Base-by-base conservation (phyloP, 2,797 vertebrate genomes). In the Silurus lanzhouensis region DNA sequence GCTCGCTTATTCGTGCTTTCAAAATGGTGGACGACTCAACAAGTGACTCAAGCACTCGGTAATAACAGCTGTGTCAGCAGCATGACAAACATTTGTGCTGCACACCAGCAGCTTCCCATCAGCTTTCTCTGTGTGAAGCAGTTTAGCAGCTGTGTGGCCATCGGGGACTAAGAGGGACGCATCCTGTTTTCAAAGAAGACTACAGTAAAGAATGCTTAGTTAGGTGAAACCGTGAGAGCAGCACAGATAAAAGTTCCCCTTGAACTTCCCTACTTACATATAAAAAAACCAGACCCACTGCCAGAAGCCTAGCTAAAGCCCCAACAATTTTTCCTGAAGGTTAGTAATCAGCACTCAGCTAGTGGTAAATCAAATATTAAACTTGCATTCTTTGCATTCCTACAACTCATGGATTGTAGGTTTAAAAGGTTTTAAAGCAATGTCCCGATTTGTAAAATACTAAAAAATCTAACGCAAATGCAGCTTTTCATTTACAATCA, bases 61-160 rank as follows among this genome's bases (percentile, higher is more conserved):
- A 85, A 72, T 83, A 88, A 66, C 88, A 90, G 88, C 83, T 80
- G 85, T 90, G 86, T 84, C 81, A 86, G 88, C 87, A 66, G 80
- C 84, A 85, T 76, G 71, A 84, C 55, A 77, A 86, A 85, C 84
- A 78, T 87, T 87, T 86, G 86, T 87, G 76, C 80, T 22, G 84
- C 31, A 44, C 70, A 88, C 58, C 17, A n/a, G 68, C 20, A 67
- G 63, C 72, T 84, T 84, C 84, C 83, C 68, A 61, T 86, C 84
- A 76, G 38, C 75, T 78, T 80, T 88, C 83, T 85, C 84, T 84
- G 81, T 80, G 81, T 84, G 81, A 84, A 88, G 87, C 85, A 82
- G 77, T 86, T 89, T 85, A 88, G 68, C 89, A 90, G 89, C 88
- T 90, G 89, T 88, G 88, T 44, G 19, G 87, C 83, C 86, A 81